phyloP scores from a whole-genome alignment of 2,797 vertebrate genomes.

The Coregonus suidteri region DNA sequence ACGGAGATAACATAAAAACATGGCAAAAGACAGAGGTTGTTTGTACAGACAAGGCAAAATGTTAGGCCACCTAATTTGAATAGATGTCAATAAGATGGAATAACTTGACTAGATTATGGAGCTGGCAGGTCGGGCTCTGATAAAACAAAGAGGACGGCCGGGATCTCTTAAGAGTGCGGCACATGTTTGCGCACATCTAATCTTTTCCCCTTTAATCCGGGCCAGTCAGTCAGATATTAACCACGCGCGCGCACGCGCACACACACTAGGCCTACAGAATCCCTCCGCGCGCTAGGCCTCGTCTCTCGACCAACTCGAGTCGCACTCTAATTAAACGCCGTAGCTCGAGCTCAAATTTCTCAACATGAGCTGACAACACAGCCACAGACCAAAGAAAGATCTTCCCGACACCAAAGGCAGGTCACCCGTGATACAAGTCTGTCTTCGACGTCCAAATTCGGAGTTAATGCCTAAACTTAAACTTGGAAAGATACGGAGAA shows the following conservation, averaged over 20 bases:
- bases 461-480: no score
- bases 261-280: constrained; percentile 36
- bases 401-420: not conserved
- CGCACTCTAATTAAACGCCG: constrained; percentile 69
- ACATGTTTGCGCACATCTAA: constrained; percentile 66
- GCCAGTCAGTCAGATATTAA: constrained; percentile 50
- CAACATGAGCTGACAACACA: constrained; percentile 60
- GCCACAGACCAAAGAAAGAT: constrained; percentile 19
- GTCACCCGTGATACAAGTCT: no score
- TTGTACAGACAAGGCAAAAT: not conserved
- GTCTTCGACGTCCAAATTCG: no score
- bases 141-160: constrained; percentile 43
- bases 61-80: not conserved
- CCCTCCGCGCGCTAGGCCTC: constrained; percentile 64
- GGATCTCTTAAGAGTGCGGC: constrained; percentile 46
- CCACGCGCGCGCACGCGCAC: constrained; percentile 7
- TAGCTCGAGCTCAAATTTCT: constrained; percentile 60
- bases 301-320: constrained; percentile 64
- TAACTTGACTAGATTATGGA: constrained; percentile 24
- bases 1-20: constrained; percentile 17
- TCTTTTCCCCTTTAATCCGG: constrained; percentile 65
- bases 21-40: constrained; percentile 3
- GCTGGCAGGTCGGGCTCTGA: constrained; percentile 37
- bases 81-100: constrained; percentile 19
- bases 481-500: no score